Base-by-base conservation (phyloP, 1,140 invertebrate genomes). In the Protaetia brevitarsis region DNA sequence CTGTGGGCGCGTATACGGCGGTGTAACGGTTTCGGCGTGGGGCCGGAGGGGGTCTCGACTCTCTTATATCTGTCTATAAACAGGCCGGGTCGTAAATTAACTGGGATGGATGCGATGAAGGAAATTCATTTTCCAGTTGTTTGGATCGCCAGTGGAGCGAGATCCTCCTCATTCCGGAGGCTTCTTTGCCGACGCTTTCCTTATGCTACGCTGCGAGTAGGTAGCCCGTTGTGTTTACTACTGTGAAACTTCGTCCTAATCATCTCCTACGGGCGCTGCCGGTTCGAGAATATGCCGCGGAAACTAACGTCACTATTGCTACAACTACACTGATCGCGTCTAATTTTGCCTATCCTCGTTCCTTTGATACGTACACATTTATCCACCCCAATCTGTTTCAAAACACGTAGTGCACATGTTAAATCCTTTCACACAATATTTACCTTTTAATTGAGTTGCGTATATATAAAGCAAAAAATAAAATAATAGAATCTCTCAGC, bases 41-140 rank as follows among this genome's bases (percentile, higher is more conserved):
- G 26, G 36, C 19, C 2, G 30, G 11, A 51, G 36, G 57, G 21
- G 57, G 57, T 5, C 26, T n/a, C 16, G 57, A 7, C 31, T 66
- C 66, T 61, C 69, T 72, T 74, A 74, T 77, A 78, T 78, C 76
- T 77, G 71, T 78, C 76, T 77, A 76, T 77, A 78, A 77, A 77
- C 75, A 78, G 75, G 31, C 59, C 72, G 73, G 61, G 71, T 76
- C 76, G 76, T 78, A 78, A 78, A 78, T 78, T 78, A 78, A 76
- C 74, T 77, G 72, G 75, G 70, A 76, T 77, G 74, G 74, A 76
- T 76, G 71, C 74, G 59, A 78, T 77, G 76, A 77, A 78, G 77
- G 76, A 78, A 78, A 78, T 77, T 78, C 77, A 78, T 78, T 78
- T 78, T 78, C 76, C 77, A 73, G 68, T 76, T 78, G 77, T 78